Base-by-base conservation (phyloP, 1,140 invertebrate genomes). In the Drosophila serrata region DNA sequence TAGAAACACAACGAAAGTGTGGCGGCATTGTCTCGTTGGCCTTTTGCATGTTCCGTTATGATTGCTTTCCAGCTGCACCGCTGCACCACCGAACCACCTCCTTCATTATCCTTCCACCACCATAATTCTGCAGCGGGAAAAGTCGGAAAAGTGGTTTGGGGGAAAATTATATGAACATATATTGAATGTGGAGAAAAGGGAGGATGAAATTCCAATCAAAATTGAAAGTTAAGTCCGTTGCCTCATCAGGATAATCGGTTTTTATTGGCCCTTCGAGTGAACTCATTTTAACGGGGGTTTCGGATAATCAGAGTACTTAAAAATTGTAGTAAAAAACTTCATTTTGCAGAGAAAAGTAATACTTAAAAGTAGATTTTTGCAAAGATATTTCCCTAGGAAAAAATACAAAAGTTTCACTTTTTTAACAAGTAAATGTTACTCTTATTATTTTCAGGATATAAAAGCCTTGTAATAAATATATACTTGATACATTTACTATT, bases 41-140 rank as follows among this genome's bases (percentile, higher is more conserved):
- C 68, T 33, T 72, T 84, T 72, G 81, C 81, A 85, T 81, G 70
- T 59, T 69, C 33, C 45, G 78, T 65, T 79, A 75, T 85, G 81
- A 85, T 84, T 84, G 72, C 58, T 45, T 57, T 63, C n/a, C 62
- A 9, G 19, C 22, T 49, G 4, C 42, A 24, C 22, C 31, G n/a
- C n/a, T 15, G 22, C 40, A 35, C 55, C n/a, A 6, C 37, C 17
- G 27, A 15, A 31, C 27, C n/a, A 9, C 13, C 48, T 0, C 27
- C 8, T 2, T 0, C 5, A 15, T 4, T 1, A n/a, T 31, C 22
- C 22, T 3, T 19, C 31, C 31, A 31, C 46, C 31, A 24, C 46
- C 37, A 39, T 56, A 31, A 33, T 70, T 56, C 19, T 12, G 15
- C 24, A 29, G 19, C 27, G 29, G 48, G 56, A 33, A 64, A 60